Base-by-base conservation (phyloP, 1,140 invertebrate genomes). In the Drosophila bipectinata region DNA sequence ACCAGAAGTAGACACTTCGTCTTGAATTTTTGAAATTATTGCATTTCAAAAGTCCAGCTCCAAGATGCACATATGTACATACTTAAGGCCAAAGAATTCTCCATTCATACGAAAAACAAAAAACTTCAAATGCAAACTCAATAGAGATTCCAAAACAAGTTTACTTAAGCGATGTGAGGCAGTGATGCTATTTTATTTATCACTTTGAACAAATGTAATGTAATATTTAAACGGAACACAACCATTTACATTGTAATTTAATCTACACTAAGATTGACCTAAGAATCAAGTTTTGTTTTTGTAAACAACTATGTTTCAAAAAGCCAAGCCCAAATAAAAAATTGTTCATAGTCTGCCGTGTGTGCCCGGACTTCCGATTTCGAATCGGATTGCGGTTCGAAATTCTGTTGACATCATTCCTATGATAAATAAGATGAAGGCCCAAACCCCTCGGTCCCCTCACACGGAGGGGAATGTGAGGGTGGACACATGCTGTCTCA, bases 1-100 rank as follows among this genome's bases (percentile, higher is more conserved):
- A 84, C 32, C 59, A 83, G 3, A 91, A 91, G 77, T 91, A 90
- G 52, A 18, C 66, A 37, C 44, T 44, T 14, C 1, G n/a, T 28
- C 18, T 24, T 34, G 2, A 21, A 26, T 45, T 69, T 68, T 68
- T 26, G 66, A 56, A 56, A 10, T n/a, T 4, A 45, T 39, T 67
- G 44, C 41, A 69, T 57, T 48, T 71, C 44, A 52, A 41, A 39
- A 44, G 34, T 47, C 54, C 47, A 34, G 68, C 34, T 51, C 45
- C 47, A 76, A 49, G 71, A 21, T 51, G 51, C 68, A 52, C 44
- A 47, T 47, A n/a, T n/a, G n/a, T n/a, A 14, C 64, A 68, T 73
- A 90, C 84, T 78, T 77, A 80, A 90, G 82, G 88, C 88, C 88
- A 90, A 90, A 90, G 88, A 90, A 85, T 79, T 89, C 84, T 85